Base-by-base conservation (phyloP, 2,888 invertebrate species). In the Cancer borealis region DNA sequence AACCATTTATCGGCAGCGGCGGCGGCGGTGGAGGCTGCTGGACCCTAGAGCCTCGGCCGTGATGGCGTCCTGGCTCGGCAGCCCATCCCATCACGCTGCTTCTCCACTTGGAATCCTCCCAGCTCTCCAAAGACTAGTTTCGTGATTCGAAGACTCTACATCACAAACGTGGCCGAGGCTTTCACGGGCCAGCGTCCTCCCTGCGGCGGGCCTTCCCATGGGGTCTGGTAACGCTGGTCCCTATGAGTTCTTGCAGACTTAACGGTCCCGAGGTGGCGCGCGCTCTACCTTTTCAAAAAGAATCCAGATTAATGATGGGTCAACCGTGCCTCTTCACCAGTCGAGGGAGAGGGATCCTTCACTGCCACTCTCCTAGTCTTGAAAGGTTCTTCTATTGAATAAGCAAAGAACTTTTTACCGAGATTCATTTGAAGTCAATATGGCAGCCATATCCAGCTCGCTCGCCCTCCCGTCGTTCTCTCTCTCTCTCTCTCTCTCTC, bases 241-340 rank as follows among this genome's bases (percentile, higher is more conserved):
- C 84, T 84, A 21, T 21, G 73, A 92, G 92, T 92, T 92, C 92
- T 92, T 92, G 92, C 92, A 92, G 73, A 92, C n/a, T 92, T 92
- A 92, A 92, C 92, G 92, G 92, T 92, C 88, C 39, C 39, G 60
- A 54, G 92, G 87, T 39, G 87, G 54, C 88, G 92, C 88, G 92
- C 92, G 92, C 92, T 87, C 92, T 87, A 60, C 92, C 92, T 88
- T 92, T 92, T 92, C 92, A 92, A 92, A 92, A 92, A 88, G 92
- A 92, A 88, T 92, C 92, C 54, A 92, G 87, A 92, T 92, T 92
- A 92, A 92, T 92, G 92, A 92, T 88, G 92, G 92, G 92, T 92
- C 92, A 92, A 87, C 92, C 88, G 54, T 88, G 92, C 88, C 92
- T 92, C 88, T 92, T 92, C 87, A 87, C 54, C 60, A 21, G 92